These are phyloP conservation scores for Heterodera filipjevi DNA, from an alignment of 2,888 invertebrate genomes.

Conservation along the genomic window DNA sequence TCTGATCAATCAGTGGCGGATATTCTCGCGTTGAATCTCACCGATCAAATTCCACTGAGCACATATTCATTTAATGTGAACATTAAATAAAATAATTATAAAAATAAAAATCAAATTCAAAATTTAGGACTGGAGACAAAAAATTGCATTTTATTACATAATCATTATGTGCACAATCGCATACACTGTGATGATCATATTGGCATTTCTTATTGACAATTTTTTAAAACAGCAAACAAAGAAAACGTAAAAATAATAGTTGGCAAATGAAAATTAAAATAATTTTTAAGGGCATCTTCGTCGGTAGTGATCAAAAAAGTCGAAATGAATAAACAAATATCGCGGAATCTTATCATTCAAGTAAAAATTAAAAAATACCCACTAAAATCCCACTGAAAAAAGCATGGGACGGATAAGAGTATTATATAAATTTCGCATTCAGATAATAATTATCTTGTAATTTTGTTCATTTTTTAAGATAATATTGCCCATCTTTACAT, in stretches of 20 bases:
- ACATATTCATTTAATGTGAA: background rate
- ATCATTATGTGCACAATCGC: background rate
- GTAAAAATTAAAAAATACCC: no score
- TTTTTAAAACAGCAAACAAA: background rate
- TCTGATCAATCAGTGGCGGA: background rate
- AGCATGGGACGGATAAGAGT: no score
- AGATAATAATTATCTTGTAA: no score
- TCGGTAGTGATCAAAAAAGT: background rate
- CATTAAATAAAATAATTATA: background rate
- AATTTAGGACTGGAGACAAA: background rate
- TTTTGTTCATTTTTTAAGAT: no score
- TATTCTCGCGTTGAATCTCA: background rate
- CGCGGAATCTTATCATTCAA: background rate
- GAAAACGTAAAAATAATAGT: background rate
- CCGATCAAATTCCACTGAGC: background rate
- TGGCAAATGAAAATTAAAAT: no score
- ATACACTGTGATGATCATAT: background rate
- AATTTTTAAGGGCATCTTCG: no score
- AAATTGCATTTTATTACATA: background rate
- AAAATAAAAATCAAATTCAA: background rate
- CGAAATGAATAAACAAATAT: constrained; percentile 1
- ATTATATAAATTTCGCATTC: no score
- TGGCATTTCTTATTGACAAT: background rate
- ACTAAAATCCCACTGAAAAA: no score
- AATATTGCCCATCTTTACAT: no score